A percentile compares a stretch with the other conserved stretches of the same genome.
These are phyloP conservation scores for Sarotherodon lohbergeri DNA, from an alignment of 2,113 vertebrate genomes.

Conservation along the genomic window DNA sequence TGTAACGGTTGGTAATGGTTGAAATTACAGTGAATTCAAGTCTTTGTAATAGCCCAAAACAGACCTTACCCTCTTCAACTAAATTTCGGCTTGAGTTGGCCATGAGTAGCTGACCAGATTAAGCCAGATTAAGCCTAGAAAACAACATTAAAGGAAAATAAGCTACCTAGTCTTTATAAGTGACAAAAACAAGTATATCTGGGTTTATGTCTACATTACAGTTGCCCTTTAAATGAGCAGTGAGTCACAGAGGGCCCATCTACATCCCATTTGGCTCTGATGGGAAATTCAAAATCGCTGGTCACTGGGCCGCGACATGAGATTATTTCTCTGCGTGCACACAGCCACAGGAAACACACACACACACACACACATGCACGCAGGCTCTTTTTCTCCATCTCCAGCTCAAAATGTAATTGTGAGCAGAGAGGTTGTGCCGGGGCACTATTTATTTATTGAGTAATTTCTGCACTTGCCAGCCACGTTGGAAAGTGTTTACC, in stretches of 20 bases:
- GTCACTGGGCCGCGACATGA: slow-evolving; percentile 10
- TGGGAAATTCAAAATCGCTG: slow-evolving; percentile 28
- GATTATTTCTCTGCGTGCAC: not conserved
- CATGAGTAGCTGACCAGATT: not conserved
- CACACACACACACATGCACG: not conserved
- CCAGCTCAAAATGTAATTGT: not conserved
- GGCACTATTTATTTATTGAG: not conserved
- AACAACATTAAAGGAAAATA: not conserved
- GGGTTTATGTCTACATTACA: not conserved
- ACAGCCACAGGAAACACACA: not conserved
- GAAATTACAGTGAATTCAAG: not conserved
- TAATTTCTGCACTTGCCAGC: not conserved
- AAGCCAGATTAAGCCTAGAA: not conserved
- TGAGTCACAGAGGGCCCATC: slow-evolving; percentile 11
- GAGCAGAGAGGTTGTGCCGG: not conserved
- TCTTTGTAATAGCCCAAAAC: not conserved
- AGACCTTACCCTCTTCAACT: not conserved
- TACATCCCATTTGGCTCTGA: slow-evolving; percentile 38
- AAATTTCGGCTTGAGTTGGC: not conserved
- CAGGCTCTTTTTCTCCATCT: not conserved
- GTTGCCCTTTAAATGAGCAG: not conserved
- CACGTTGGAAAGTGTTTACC: not conserved
- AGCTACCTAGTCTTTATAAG: not conserved
- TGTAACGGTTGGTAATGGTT: not conserved
- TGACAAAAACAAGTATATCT: not conserved